Conservation (phyloP, 2,888 invertebrate species). For the Linnaemya vulpina region DNA sequence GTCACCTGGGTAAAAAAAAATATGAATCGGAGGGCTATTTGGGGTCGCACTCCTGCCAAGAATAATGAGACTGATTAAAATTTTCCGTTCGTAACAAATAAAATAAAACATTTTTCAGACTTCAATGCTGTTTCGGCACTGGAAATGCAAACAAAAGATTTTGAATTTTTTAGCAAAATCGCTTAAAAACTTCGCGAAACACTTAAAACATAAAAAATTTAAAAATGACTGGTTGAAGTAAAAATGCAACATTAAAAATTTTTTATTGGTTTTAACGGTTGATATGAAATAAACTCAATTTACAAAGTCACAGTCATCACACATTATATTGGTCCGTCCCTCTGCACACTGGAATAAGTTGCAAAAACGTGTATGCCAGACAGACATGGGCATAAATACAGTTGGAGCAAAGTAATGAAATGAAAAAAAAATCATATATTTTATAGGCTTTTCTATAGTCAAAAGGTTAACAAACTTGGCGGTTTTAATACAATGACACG, state of each 20-base stretch:
- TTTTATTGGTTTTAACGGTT: constrained; percentile 57
- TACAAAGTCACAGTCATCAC: constrained; percentile 39
- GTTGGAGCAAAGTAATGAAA: neutral
- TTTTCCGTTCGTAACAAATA: constrained; percentile 41
- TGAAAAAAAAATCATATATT: neutral
- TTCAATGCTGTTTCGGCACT: constrained; percentile 1
- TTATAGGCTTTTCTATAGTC: constrained; percentile 12
- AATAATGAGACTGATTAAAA: constrained; percentile 38
- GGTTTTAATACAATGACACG: neutral
- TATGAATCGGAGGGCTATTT: neutral
- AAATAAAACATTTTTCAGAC: constrained; percentile 3
- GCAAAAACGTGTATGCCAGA: neutral
- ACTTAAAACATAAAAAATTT: constrained; percentile 1
- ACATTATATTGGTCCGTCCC: neutral
- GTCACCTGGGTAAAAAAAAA: neutral
- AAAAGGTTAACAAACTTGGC: constrained; percentile 33
- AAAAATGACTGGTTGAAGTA: constrained; percentile 11
- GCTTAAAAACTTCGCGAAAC: constrained; percentile 17
- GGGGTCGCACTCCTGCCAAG: constrained; percentile 29
- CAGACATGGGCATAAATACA: neutral
- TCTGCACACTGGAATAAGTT: neutral
- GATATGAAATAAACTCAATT: constrained; percentile 48
- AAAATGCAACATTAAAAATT: constrained; percentile 17
- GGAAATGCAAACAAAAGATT: neutral
- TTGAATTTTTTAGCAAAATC: neutral